Base-by-base conservation (phyloP, 2,797 vertebrate species). In the Heliangelus exortis region DNA sequence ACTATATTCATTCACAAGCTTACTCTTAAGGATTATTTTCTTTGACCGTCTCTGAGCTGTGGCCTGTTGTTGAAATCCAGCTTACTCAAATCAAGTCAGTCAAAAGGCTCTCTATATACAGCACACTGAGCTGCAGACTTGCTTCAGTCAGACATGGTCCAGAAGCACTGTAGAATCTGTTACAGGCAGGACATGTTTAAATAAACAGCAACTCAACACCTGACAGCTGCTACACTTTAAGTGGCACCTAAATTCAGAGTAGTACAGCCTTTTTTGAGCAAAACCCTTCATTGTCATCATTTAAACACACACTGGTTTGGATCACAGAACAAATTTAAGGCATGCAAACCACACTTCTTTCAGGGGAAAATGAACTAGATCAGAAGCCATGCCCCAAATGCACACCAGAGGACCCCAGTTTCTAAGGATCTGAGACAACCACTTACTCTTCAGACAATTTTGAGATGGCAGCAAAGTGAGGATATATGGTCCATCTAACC, bases 311-410 rank as follows among this genome's bases (percentile, higher is more conserved):
- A 51, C 7, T 47, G 22, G 5, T 75, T 68, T 43, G 69, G n/a
- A 39, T 54, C n/a, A 59, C 34, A 69, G n/a, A 61, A 33, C 13
- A 63, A 62, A 59, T 36, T 41, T 62, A 67, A 55, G 1, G 0
- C 29, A 25, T 14, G 29, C 12, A 84, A 74, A 75, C 3, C 5
- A 51, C 8, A 34, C 43, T 80, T 81, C 20, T 57, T 81, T 50
- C 62, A 43, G 21, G 80, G 19, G 23, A 90, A 39, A 48, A 3
- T 16, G 59, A 63, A 71, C 4, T 43, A 79, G 78, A 69, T 11
- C 33, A 72, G 39, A 81, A 78, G 6, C 9, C 1, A 0, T 31
- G 8, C 23, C 71, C 21, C 47, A 82, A 71, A 36, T 0, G 0
- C 6, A 17, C 7, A 6, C 1, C 5, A 54, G 50, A 73, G 9